phyloP scores from a whole-genome alignment of 2,888 invertebrate species.

The Arctia plantaginis region DNA sequence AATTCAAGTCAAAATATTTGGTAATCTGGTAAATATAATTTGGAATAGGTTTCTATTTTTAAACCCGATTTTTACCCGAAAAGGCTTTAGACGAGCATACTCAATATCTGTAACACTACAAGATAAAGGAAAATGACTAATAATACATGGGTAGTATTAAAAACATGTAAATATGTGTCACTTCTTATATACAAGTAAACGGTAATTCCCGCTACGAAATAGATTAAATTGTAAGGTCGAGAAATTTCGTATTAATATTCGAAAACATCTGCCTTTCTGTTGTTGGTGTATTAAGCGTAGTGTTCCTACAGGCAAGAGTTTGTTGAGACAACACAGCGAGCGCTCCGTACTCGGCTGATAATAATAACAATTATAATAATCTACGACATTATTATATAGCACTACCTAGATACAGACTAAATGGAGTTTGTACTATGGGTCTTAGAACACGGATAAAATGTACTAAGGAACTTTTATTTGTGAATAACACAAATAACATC shows the following conservation, averaged over 20 bases:
- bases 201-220: no score
- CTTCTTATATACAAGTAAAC: no score
- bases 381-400: not conserved
- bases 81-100: no score
- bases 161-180: no score
- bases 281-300: not conserved
- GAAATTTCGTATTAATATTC: not conserved
- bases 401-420: not conserved
- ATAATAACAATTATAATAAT: not conserved
- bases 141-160: no score
- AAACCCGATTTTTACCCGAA: no score
- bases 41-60: no score
- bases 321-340: not conserved
- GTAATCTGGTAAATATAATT: no score
- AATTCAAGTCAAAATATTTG: no score
- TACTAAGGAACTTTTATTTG: not conserved
- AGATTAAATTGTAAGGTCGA: not conserved
- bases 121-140: no score
- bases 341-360: not conserved
- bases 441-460: not conserved
- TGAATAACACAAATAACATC: not conserved
- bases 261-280: not conserved
- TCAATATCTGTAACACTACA: no score
- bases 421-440: not conserved
- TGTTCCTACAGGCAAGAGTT: not conserved